These are phyloP conservation scores for Pterostichus madidus DNA, from an alignment of 2,888 invertebrate species.

Conservation along the genomic window DNA sequence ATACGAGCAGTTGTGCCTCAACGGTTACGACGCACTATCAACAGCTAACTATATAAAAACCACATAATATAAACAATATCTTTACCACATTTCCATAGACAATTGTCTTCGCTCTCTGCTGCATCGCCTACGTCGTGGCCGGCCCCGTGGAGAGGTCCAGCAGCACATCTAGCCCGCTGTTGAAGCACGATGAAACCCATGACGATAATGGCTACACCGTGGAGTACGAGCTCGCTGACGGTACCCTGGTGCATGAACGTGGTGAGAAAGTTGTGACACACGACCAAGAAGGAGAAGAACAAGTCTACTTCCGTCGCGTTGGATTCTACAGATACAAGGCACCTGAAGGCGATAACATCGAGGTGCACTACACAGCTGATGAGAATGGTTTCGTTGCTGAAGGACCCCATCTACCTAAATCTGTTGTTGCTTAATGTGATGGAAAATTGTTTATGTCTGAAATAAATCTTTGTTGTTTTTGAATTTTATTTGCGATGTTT, in stretches of 20 bases:
- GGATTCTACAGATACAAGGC: slow-evolving; percentile 77
- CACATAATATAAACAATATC: not conserved
- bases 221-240: slow-evolving; percentile 32
- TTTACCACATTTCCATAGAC: slow-evolving; percentile 1
- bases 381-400: slow-evolving; percentile 79
- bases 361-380: slow-evolving; percentile 78
- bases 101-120: slow-evolving; percentile 22
- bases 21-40: no score
- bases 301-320: slow-evolving; percentile 74
- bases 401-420: slow-evolving; percentile 55
- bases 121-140: slow-evolving; percentile 1
- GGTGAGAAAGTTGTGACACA: slow-evolving; percentile 74
- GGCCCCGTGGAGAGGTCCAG: not conserved
- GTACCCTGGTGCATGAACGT: slow-evolving; percentile 69
- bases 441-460: not conserved
- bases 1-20: no score
- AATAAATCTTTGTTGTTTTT: not conserved
- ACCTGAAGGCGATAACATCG: slow-evolving; percentile 78
- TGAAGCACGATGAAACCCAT: slow-evolving; percentile 33
- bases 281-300: slow-evolving; percentile 76
- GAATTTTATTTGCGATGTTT: not conserved
- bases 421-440: not conserved
- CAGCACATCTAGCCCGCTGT: not conserved
- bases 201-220: slow-evolving; percentile 50
- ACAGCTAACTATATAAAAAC: not conserved